Evolutionary conservation across 1,140 invertebrate species (phyloP).

Genomic region (Drosophila pandora): DNA sequence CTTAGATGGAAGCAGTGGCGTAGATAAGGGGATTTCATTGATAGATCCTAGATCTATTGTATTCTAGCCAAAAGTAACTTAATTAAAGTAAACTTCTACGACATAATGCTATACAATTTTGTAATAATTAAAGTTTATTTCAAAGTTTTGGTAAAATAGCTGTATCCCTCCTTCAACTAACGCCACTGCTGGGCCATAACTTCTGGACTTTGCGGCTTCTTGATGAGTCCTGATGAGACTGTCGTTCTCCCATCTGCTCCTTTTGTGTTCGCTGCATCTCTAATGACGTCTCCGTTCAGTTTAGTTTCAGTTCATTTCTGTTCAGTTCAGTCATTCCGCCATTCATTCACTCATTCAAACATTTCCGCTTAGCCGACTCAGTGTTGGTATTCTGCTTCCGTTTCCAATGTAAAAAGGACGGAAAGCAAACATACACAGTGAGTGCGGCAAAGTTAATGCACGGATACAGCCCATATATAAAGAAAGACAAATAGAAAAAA

Average conservation of each 20-base stretch:
- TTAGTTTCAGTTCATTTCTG: slow-evolving; percentile 3
- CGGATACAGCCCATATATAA: slow-evolving; percentile 5
- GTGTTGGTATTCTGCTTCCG: slow-evolving; percentile 64
- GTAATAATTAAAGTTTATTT: no score
- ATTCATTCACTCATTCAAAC: slow-evolving; percentile 62
- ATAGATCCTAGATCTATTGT: no score
- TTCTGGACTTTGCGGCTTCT: slow-evolving; percentile 21
- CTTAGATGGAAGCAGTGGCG: slow-evolving; percentile 14
- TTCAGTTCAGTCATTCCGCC: slow-evolving; percentile 45
- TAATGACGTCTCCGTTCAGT: slow-evolving; percentile 58
- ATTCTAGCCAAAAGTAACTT: no score
- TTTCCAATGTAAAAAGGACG: slow-evolving; percentile 69
- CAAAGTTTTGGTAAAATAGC: neutral
- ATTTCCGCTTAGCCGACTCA: slow-evolving; percentile 59
- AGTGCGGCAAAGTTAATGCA: slow-evolving; percentile 27
- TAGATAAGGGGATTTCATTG: neutral
- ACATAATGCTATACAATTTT: no score
- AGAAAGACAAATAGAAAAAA: slow-evolving; percentile 8
- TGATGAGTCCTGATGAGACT: slow-evolving; percentile 36
- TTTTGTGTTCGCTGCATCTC: slow-evolving; percentile 56
- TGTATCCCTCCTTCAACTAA: neutral
- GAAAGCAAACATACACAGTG: slow-evolving; percentile 30
- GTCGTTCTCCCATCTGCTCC: slow-evolving; percentile 1
- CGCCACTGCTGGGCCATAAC: slow-evolving; percentile 8
- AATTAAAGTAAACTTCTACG: no score